Conservation (phyloP, 2,113 vertebrate genomes). For the Tretioscincus oriximinensis region DNA sequence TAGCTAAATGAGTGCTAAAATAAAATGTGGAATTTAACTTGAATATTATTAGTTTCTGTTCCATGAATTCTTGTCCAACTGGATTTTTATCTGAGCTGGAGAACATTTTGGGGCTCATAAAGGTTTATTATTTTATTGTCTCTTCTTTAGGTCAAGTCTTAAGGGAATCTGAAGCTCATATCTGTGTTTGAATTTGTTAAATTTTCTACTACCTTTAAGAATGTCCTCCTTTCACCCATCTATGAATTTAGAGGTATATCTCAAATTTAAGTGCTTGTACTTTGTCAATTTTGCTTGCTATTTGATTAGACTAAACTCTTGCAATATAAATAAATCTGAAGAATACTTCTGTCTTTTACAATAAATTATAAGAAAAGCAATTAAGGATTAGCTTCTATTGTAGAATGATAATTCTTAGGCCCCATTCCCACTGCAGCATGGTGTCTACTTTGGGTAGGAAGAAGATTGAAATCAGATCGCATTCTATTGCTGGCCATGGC, state of each 20-base stretch:
- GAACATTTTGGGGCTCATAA: background rate
- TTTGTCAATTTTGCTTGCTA: no score
- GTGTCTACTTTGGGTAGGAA: no score
- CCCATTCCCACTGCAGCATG: no score
- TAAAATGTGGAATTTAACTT: no score
- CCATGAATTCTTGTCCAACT: background rate
- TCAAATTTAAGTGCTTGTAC: no score
- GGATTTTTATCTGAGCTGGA: background rate
- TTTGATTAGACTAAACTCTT: no score
- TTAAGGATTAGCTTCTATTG: background rate
- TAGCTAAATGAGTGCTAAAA: background rate
- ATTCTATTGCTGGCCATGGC: no score
- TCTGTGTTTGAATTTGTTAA: background rate
- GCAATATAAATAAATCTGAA: background rate
- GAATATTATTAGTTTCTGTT: no score
- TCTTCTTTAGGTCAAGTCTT: background rate
- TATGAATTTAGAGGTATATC: no score
- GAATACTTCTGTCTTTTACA: no score
- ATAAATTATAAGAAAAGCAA: background rate
- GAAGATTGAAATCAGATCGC: no score
- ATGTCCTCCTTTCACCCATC: background rate
- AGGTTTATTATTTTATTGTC: background rate
- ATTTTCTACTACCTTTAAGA: background rate
- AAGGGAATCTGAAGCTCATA: background rate
- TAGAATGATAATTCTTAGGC: background rate